Base-by-base conservation (phyloP, 1,140 invertebrate genomes). In the Bombus balteatus region DNA sequence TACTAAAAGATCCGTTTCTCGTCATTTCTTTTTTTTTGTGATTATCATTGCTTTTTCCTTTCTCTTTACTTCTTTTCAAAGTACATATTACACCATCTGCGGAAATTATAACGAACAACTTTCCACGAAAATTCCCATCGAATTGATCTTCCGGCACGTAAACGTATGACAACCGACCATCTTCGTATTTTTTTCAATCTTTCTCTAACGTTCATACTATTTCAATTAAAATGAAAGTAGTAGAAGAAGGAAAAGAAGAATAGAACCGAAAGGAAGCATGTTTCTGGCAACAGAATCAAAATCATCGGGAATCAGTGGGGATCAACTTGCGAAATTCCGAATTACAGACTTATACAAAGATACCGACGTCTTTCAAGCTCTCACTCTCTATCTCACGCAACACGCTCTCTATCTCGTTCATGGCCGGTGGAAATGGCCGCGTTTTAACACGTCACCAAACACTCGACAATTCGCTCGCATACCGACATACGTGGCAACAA, bases 371-470 rank as follows among this genome's bases (percentile, higher is more conserved):
- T 72, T 74, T 68, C 57, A 65, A 73, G 47, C 62, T 59, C 28
- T 34, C 43, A 70, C 72, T 25, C 74, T 71, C 59, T 81, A 32
- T 81, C 85, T 89, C 76, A 66, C 57, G 47, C 78, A 85, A 73
- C 43, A 53, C 62, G 73, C 65, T 87, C 78, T 89, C 71, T 76
- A 66, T 81, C 76, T 83, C 75, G 68, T 81, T 70, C 76, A 79
- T 82, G 84, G 39, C 81, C 81, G 71, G 81, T 87, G 84, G 90
- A 91, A 92, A 92, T 92, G 90, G 92, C 84, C 87, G 89, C 87
- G 89, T 90, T 89, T 91, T 88, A 92, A 93, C 92, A 93, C 92
- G 92, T 92, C 92, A 93, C 92, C 92, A 92, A 89, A 88, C 92
- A 92, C 91, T 92, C 81, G 83, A 87, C 87, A 86, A 86, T 90